Percentiles rank a stretch among this genome's conserved stretches.
Conservation (phyloP, 2,888 invertebrate genomes). For the Ectemnius continuus region DNA sequence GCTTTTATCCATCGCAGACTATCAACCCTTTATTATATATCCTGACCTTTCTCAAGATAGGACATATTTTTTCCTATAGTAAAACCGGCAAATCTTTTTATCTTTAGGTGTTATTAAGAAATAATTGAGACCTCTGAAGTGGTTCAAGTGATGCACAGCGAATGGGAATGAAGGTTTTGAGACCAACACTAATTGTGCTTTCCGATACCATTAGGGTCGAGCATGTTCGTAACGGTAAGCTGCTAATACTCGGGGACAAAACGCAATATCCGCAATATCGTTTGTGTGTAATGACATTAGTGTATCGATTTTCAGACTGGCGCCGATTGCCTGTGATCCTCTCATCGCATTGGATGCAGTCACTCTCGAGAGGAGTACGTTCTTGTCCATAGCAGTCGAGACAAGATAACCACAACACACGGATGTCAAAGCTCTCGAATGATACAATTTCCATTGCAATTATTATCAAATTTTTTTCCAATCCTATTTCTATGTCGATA, state of each 20-base stretch:
- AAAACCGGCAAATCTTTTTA: neutral
- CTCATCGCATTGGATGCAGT: neutral
- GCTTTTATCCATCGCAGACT: neutral
- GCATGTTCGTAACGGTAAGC: neutral
- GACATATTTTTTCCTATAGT: no score
- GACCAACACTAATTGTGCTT: no score
- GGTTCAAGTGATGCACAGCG: neutral
- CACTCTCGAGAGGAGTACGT: no score
- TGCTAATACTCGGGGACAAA: conserved; percentile 12
- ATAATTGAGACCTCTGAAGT: neutral
- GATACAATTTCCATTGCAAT: no score
- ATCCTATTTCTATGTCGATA: no score
- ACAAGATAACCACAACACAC: no score
- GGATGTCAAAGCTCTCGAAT: no score
- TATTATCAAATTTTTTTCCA: no score
- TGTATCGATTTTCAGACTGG: conserved; percentile 18
- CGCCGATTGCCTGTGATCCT: conserved; percentile 11
- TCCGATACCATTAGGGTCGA: neutral
- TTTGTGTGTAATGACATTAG: neutral
- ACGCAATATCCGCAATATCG: conserved; percentile 8
- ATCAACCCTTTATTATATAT: conserved; percentile 7
- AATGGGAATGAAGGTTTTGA: no score
- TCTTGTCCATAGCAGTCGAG: no score
- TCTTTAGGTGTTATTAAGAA: neutral
- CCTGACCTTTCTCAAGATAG: no score